Conservation (phyloP, 2,113 vertebrate genomes). For the Triplophysa siluroides region DNA sequence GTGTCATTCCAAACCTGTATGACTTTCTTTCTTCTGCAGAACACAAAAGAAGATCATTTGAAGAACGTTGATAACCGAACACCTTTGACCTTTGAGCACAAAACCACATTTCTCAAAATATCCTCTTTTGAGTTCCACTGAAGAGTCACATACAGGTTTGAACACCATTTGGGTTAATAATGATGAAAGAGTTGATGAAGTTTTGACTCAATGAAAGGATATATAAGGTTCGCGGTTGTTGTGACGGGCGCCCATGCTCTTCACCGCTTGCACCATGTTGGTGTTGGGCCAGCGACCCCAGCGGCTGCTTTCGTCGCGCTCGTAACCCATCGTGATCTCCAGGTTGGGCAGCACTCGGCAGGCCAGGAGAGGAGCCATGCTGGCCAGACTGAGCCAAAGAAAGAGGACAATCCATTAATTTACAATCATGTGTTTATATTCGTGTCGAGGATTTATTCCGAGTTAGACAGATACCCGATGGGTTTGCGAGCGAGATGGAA, state of each 20-base stretch:
- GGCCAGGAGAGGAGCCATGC: conserved; percentile 72
- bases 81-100: too few relatives aligned
- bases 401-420: not conserved
- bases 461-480: conserved; percentile 66
- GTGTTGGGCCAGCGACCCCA: conserved; percentile 74
- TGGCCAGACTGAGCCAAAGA: conserved; percentile 62
- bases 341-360: conserved; percentile 69
- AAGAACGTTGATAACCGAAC: too few relatives aligned
- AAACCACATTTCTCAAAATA: too few relatives aligned
- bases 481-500: conserved; percentile 74
- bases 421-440: not conserved
- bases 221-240: conserved; percentile 69
- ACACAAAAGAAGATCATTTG: too few relatives aligned
- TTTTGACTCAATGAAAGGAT: conserved; percentile 64
- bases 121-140: too few relatives aligned
- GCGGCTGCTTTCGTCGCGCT: conserved; percentile 67
- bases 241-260: conserved; percentile 73
- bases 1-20: too few relatives aligned
- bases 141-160: too few relatives aligned
- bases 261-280: conserved; percentile 71
- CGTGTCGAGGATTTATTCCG: too few relatives aligned
- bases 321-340: conserved; percentile 74
- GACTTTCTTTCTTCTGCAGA: too few relatives aligned
- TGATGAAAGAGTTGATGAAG: too few relatives aligned
- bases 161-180: too few relatives aligned